Base-by-base conservation (phyloP, 37 sponge, comb jelly and placozoan species). In the Ianthella basta region DNA sequence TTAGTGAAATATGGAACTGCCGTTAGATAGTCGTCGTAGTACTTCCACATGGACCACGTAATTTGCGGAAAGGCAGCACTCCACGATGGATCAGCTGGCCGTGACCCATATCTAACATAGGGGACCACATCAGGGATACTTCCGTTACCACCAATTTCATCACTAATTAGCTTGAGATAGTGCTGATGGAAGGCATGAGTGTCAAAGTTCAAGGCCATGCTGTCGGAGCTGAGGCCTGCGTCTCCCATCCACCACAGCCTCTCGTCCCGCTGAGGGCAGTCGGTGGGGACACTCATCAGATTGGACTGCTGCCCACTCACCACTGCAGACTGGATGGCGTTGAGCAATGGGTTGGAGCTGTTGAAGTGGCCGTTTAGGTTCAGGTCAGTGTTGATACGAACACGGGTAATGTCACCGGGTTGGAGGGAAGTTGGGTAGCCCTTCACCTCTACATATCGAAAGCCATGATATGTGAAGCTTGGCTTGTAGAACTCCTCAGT, bases 221-320 rank as follows among this genome's bases (percentile, higher is more conserved):
- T 80, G 39, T 92, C 89, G 0, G 92, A 60, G 19, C 89, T 88
- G 33, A 92, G 72, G n/a, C 87, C 89, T 23, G 92, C 89, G 32
- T 92, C 92, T 40, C 92, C 92, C 92, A 92, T 92, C 92, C 92
- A 92, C 24, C 92, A 89, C 19, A 88, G 82, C 20, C 92, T 36
- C 79, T 92, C 92, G 50, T 92, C 86, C 75, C 92, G 67, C 78
- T 92, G 92, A 23, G 55, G 55, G 38, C 92, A 92, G 78, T 86
- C 92, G 20, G 92, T 92, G 15, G 83, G 80, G 0, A 92, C 86
- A 65, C 92, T 92, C 89, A 92, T 85, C 39, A 88, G 55, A 54
- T 92, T 92, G 41, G 92, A 92, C 40, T 77, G 60, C 64, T 92
- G 92, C 4, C 89, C 89, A 0, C 86, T 56, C 30, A 83, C 55